Evolutionary conservation across 2,113 vertebrate species (phyloP).

Genomic region (Bambusicola thoracicus): DNA sequence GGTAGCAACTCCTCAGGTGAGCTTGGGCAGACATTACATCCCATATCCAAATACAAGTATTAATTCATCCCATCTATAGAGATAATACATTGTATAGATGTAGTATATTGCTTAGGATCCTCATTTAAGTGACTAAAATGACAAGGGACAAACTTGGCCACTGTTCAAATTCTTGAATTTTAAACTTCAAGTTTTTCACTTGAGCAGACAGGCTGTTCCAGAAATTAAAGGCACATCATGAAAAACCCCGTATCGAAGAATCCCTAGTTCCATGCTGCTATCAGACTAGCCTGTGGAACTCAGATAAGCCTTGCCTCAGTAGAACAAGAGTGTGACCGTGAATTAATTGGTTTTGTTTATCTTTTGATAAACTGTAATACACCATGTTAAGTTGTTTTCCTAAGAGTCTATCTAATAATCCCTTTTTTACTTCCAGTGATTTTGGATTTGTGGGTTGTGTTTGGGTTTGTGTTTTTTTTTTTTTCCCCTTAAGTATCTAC

Average conservation of each 20-base stretch:
- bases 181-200: background rate
- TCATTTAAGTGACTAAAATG: background rate
- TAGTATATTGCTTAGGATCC: background rate
- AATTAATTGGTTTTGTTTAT: constrained; percentile 26
- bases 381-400: background rate
- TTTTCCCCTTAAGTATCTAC: background rate
- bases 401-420: background rate
- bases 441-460: background rate
- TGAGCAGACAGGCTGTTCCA: background rate
- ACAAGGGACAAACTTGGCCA: background rate
- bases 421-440: background rate
- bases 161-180: background rate
- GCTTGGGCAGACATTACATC: background rate
- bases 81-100: background rate
- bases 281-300: background rate
- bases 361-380: background rate
- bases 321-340: background rate
- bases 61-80: background rate
- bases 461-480: background rate
- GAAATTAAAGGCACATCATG: background rate
- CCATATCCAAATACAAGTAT: background rate
- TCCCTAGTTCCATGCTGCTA: background rate
- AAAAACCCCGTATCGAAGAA: background rate
- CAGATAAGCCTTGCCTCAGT: background rate
- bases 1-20: background rate